Conservation (phyloP, 2,888 invertebrate species). For the Pogonocherus hispidulus region DNA sequence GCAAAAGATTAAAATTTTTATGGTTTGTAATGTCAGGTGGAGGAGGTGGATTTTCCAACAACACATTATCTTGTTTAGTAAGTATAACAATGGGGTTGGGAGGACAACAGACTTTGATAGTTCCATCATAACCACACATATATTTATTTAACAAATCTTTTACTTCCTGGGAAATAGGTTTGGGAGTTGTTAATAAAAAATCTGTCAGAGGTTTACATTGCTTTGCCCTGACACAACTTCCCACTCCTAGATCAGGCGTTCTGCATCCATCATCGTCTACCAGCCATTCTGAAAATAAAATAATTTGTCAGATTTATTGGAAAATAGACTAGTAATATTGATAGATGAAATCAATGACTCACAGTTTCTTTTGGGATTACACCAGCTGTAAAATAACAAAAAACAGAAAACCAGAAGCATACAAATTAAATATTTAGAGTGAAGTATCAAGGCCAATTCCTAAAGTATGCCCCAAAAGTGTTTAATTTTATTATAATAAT, state of each 20-base stretch:
- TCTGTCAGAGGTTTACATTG: slow-evolving; percentile 52
- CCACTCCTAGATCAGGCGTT: slow-evolving; percentile 61
- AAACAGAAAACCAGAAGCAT: no score
- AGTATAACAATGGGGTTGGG: slow-evolving; percentile 43
- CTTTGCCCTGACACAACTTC: slow-evolving; percentile 64
- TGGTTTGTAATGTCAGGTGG: slow-evolving; percentile 65
- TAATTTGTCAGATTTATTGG: no score
- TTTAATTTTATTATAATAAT: no score
- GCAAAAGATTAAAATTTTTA: slow-evolving; percentile 63
- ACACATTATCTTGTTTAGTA: background rate
- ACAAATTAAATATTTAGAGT: no score
- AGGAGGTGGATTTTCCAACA: slow-evolving; percentile 1
- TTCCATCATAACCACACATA: slow-evolving; percentile 66
- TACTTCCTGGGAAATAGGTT: slow-evolving; percentile 49
- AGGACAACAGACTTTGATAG: slow-evolving; percentile 73
- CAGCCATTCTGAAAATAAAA: slow-evolving; percentile 57
- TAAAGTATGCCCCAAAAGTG: no score
- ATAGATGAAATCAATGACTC: no score
- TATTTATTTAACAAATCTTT: slow-evolving; percentile 47
- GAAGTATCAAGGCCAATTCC: no score
- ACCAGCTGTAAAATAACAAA: no score
- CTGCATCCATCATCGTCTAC: slow-evolving; percentile 61
- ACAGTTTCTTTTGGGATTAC: no score
- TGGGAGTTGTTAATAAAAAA: slow-evolving; percentile 44
- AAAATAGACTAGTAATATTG: no score